These are phyloP conservation scores for Dolichallabes microphthalmus DNA, from an alignment of 2,113 vertebrate genomes.

Conservation along the genomic window DNA sequence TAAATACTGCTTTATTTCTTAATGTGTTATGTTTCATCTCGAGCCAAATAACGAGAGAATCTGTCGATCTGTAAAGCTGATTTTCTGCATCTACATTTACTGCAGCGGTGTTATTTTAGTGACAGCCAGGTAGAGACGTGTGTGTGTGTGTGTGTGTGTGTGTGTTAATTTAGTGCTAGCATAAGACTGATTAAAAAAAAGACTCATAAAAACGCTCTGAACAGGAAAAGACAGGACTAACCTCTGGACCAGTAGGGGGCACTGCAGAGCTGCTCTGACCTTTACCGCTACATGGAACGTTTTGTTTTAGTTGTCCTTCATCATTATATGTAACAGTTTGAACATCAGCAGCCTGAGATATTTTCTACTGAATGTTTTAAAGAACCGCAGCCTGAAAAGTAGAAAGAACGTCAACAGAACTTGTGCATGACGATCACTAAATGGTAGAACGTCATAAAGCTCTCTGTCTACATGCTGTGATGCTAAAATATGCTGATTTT, in stretches of 20 bases:
- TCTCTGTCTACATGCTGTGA: neutral
- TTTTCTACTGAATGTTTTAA: too few relatives aligned
- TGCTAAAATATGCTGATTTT: too few relatives aligned
- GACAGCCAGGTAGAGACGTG: neutral
- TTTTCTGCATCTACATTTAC: neutral
- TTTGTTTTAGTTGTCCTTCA: neutral
- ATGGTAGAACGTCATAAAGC: neutral
- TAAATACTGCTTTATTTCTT: neutral
- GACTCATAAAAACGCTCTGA: neutral
- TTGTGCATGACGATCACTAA: neutral
- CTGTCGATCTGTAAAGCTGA: neutral
- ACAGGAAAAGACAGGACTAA: neutral
- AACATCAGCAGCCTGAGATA: neutral
- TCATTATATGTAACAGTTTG: neutral
- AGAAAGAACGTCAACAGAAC: too few relatives aligned
- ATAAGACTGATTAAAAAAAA: too few relatives aligned
- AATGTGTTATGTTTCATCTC: too few relatives aligned
- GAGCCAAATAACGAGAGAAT: too few relatives aligned
- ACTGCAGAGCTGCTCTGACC: neutral
- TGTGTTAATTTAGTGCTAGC: neutral
- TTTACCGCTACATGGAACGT: neutral
- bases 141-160: too few relatives aligned
- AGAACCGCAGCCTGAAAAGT: too few relatives aligned
- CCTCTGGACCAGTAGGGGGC: neutral
- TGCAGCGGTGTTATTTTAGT: neutral